Evolutionary conservation across 2,797 vertebrate genomes (phyloP), one percentile per base, ranked within the genome.

Genomic region (Somateria mollissima): DNA sequence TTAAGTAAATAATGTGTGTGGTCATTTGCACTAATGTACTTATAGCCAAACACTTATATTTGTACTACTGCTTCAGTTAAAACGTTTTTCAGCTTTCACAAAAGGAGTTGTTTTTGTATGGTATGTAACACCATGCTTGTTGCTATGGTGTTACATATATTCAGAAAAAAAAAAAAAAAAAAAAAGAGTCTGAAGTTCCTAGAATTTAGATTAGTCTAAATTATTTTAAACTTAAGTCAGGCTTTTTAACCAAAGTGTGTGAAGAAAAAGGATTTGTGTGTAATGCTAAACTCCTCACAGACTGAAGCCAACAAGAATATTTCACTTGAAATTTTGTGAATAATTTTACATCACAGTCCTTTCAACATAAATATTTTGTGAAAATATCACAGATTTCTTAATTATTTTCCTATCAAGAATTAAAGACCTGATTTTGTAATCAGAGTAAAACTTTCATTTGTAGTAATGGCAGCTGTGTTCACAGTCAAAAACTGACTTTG

Each of bases 141-240:
- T 98, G 93, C 95, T 96, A 95, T 96, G 94, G 95, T 79, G 96
- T 57, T 94, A 84, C 87, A 84, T 82, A 89, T 76, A 93, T 90
- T 89, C 78, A 95, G 81, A 75, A 95, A 93, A 90, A 54, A 49
- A 51, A 27, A 51, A 80, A 27, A 84, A 81, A 95, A 92, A 90
- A 57, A 47, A 51, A 79, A 64, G 45, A 95, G 45, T 36, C 67
- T 57, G 36, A 80, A 75, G 43, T 74, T 78, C 74, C 76, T 91
- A 92, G 88, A 58, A 96, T 94, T 97, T 76, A 94, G 80, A 97
- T 96, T 73, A 80, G 24, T 71, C n/a, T 78, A 78, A 91, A 61
- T 51, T 92, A 87, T 85, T 95, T 89, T 87, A 90, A 95, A 93
- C 85, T 84, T 91, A 84, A 89, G 57, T 87, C 27, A 15, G 0